Percentiles rank a stretch among this genome's conserved stretches.
phyloP scores from a whole-genome alignment of 2,113 vertebrate species.

The Jacana jacana region DNA sequence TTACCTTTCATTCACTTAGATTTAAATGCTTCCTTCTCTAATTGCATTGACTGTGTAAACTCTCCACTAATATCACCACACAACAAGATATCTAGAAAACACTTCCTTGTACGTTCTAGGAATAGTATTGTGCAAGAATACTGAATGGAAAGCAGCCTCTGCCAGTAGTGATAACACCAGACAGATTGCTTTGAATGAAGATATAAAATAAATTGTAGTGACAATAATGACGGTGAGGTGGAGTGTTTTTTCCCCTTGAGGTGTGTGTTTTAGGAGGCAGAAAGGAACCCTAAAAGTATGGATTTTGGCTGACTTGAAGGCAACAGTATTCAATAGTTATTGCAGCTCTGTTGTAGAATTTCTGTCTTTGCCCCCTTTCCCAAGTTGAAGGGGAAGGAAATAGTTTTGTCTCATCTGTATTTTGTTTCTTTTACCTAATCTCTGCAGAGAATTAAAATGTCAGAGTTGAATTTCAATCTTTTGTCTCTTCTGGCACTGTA shows the following conservation, averaged over 20 bases:
- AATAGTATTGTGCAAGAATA: neutral
- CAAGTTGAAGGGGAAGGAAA: neutral
- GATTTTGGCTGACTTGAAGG: neutral
- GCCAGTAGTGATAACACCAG: neutral
- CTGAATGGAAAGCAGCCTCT: neutral
- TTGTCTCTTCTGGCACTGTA: neutral
- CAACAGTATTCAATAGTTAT: neutral
- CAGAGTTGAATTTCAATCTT: neutral
- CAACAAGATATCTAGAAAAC: neutral
- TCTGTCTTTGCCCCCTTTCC: neutral
- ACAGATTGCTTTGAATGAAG: neutral
- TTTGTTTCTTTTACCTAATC: conserved; percentile 42
- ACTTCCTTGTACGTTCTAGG: neutral
- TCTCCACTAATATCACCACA: neutral
- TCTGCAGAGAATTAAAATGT: neutral
- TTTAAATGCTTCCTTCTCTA: neutral
- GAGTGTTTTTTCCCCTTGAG: neutral
- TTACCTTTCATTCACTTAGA: neutral
- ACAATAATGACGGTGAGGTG: neutral
- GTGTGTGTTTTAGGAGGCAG: neutral
- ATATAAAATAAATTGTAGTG: neutral
- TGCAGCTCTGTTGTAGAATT: neutral
- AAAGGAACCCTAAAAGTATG: neutral
- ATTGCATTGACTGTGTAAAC: neutral
- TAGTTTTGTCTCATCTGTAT: conserved; percentile 20